phyloP scores from a whole-genome alignment of 2,113 vertebrate species.

The Platysternon megacephalum region DNA sequence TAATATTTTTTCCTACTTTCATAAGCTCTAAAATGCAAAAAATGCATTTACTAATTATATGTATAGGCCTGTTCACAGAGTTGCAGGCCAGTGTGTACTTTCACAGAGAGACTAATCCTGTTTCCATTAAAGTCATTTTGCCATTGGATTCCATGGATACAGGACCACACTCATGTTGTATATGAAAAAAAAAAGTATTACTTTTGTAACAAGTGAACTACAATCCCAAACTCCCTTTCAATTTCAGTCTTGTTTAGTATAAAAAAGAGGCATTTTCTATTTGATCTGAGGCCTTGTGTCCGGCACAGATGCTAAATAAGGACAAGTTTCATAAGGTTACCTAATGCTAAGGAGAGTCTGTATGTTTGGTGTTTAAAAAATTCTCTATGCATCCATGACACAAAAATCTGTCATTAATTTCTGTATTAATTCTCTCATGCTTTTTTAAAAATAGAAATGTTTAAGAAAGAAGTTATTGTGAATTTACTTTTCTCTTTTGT shows the following conservation, averaged over 20 bases:
- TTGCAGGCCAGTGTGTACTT: not conserved
- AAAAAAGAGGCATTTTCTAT: not conserved
- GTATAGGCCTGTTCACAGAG: not conserved
- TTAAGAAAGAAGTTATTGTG: not conserved
- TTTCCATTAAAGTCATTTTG: constrained; percentile 5
- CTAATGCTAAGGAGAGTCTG: not conserved
- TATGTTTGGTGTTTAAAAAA: not conserved
- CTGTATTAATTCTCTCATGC: not conserved
- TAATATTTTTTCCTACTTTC: not conserved
- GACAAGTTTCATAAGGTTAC: not conserved
- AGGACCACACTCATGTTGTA: not conserved
- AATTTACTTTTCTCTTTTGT: not conserved
- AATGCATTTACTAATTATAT: not conserved
- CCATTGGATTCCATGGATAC: not conserved
- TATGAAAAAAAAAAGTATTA: not conserved
- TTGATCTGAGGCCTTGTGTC: not conserved
- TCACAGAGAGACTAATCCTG: not conserved
- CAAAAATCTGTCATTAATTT: not conserved
- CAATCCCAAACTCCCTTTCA: not conserved
- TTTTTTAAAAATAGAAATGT: not conserved
- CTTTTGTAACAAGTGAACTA: not conserved
- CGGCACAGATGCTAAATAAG: not conserved
- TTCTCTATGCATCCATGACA: not conserved
- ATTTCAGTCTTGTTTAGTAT: not conserved
- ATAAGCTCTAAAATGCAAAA: not conserved